phyloP scores from a whole-genome alignment of 2,797 vertebrate genomes.

The Tolypeutes matacus region DNA sequence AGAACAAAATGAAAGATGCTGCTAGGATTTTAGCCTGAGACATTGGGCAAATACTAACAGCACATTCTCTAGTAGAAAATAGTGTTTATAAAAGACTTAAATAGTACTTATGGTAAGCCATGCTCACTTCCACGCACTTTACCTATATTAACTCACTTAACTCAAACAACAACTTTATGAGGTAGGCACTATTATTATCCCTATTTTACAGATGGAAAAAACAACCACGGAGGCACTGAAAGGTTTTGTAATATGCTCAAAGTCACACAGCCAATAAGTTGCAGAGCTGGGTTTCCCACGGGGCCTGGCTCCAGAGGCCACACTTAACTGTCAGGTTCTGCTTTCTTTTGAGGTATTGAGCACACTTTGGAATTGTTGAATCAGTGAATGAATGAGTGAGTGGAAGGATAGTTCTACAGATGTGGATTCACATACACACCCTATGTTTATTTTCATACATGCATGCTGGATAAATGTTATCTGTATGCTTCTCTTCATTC shows the following conservation, averaged over 20 bases:
- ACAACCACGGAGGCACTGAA: background rate
- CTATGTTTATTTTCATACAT: background rate
- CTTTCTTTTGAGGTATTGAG: background rate
- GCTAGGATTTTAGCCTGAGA: background rate
- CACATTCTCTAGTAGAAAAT: background rate
- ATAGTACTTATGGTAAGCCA: background rate
- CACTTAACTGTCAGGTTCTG: background rate
- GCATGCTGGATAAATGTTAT: background rate
- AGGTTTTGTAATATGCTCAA: background rate
- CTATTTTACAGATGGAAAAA: slow-evolving; percentile 1
- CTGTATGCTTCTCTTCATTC: background rate
- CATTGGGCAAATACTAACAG: background rate
- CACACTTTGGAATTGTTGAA: background rate
- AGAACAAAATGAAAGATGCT: background rate
- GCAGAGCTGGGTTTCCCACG: background rate
- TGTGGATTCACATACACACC: background rate
- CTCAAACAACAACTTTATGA: background rate
- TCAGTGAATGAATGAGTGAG: background rate
- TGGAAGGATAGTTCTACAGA: background rate
- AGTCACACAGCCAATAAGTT: background rate
- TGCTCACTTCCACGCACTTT: background rate
- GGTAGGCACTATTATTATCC: background rate
- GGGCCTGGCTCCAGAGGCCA: background rate
- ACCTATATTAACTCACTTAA: background rate
- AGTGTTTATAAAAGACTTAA: background rate